These are phyloP conservation scores for human DNA, from an alignment of 2,113 vertebrate genomes.

Conservation along the genomic window GRCh38 chr3:121366501-121367000, in stretches of 20 bases:
- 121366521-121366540: not conserved
- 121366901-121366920: not conserved
- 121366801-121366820: not conserved
- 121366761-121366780: not conserved
- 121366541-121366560: not conserved
- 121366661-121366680: not conserved
- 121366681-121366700: too few species aligned
- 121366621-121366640: not conserved
- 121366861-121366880: not conserved
- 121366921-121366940: not conserved
- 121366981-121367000: not conserved
- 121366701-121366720: not conserved
- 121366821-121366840: not conserved
- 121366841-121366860: not conserved
- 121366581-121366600: not conserved
- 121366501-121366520: not conserved
- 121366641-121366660: not conserved
- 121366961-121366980: not conserved
- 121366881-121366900: not conserved
- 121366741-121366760: not conserved
- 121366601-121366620: not conserved
- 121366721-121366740: not conserved
- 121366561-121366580: not conserved
- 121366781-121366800: not conserved
- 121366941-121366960: not conserved